Percentiles rank a stretch among this genome's conserved stretches.
Evolutionary conservation across 2,797 vertebrate species (phyloP).

Genomic region (Falco naumanni): DNA sequence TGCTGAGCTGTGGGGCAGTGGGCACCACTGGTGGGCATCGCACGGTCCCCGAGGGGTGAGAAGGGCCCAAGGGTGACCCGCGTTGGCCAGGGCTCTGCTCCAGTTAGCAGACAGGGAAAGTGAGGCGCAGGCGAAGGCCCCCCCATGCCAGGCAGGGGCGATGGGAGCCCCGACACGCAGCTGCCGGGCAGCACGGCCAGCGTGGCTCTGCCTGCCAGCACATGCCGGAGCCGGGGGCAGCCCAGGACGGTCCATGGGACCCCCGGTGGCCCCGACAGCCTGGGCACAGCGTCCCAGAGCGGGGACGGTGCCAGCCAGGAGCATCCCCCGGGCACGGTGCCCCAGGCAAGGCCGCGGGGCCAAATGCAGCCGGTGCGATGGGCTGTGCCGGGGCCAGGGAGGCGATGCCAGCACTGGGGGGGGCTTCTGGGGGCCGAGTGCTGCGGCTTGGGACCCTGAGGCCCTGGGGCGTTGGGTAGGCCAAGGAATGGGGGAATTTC

Average conservation of each 20-base stretch:
- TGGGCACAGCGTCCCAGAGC: fast-evolving
- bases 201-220: neutral
- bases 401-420: fast-evolving
- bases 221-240: fast-evolving
- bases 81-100: fast-evolving
- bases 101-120: fast-evolving
- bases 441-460: neutral
- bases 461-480: neutral
- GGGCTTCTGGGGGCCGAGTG: fast-evolving
- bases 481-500: neutral
- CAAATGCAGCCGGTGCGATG: fast-evolving
- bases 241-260: neutral
- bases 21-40: fast-evolving
- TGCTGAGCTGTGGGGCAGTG: neutral
- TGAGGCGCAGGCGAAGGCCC: fast-evolving
- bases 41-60: fast-evolving
- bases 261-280: too few relatives aligned
- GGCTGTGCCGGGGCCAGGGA: neutral
- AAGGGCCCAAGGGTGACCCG: fast-evolving
- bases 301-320: neutral
- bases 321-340: neutral
- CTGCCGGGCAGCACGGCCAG: fast-evolving
- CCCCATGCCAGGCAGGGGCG: neutral
- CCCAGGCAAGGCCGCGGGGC: neutral
- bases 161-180: neutral